Evolutionary conservation across 2,113 vertebrate species (phyloP).

Genomic region (Ursus arctos): DNA sequence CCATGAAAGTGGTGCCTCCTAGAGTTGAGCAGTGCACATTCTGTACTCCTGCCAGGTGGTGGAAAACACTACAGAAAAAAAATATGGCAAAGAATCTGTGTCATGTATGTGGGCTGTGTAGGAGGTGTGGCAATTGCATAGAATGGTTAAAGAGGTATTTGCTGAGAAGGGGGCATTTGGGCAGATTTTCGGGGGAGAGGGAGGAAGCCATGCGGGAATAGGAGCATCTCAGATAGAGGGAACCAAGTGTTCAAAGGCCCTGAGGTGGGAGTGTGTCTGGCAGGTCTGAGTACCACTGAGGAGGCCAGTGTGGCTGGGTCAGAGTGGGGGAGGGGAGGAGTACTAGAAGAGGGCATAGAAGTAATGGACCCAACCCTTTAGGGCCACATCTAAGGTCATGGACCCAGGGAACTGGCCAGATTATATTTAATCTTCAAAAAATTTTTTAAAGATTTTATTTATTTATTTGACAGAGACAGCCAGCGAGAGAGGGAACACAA

Average conservation of each 20-base stretch:
- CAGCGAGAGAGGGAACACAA: too few relatives aligned
- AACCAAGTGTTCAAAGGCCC: not conserved
- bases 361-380: not conserved
- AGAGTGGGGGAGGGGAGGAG: not conserved
- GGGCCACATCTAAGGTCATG: not conserved
- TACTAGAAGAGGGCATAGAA: not conserved
- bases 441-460: too few relatives aligned
- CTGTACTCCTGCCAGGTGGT: not conserved
- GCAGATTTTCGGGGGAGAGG: not conserved
- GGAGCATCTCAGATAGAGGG: not conserved
- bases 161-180: not conserved
- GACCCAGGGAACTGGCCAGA: not conserved
- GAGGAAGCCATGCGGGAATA: not conserved
- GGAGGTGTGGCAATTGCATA: fast-evolving
- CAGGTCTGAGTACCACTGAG: not conserved
- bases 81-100: not conserved
- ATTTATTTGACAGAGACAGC: too few relatives aligned
- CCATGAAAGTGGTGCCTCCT: not conserved
- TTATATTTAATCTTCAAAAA: not conserved
- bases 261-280: not conserved
- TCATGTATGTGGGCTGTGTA: not conserved
- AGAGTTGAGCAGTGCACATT: too few relatives aligned
- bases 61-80: not conserved
- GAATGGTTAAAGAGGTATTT: not conserved
- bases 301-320: not conserved